Base-by-base conservation (phyloP, 2,113 vertebrate species). In the Sula dactylatra region DNA sequence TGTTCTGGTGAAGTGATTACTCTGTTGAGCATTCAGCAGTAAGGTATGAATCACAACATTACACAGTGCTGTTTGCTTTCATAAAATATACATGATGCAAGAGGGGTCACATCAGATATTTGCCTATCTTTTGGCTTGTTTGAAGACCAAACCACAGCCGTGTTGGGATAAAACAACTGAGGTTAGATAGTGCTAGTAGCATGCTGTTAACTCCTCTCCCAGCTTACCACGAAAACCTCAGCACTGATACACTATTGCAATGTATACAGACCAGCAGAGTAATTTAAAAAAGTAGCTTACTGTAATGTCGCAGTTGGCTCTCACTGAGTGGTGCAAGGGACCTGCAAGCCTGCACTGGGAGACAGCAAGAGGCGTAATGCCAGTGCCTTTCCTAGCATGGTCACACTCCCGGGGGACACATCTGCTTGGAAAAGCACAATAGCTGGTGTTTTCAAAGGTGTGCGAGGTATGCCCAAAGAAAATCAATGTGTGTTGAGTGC, bases 221-320 rank as follows among this genome's bases (percentile, higher is more conserved):
- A 69, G 94, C 78, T 94, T 77, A 90, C 97, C 97, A 94, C 95
- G 94, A 96, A 98, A 98, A 97, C 97, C 98, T 98, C 97, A 98
- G 72, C 1, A 17, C 92, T 86, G 94, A 96, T 90, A 80, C 4
- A 8, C 72, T 87, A 64, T 29, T 80, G 58, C 82, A 56, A 15
- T 85, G 54, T 70, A 64, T 69, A 71, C 91, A 90, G 45, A 66
- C 9, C 49, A 59, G 64, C 32, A 29, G 49, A 65, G 62, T 66
- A 73, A 78, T 77, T 40, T 22, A 25, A 65, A 66, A 54, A 26
- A 56, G 52, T 16, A 52, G n/a, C 69, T 49, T 76, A 61, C 32
- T 17, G 13, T 54, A 34, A 14, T 11, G 4, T 78, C 6, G 14
- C 36, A 8, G n/a, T 17, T 44, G 81, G 71, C 26, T 89, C 17